These are phyloP conservation scores for Alentia gelatinosa DNA, from an alignment of 2,888 invertebrate genomes.

Conservation along the genomic window DNA sequence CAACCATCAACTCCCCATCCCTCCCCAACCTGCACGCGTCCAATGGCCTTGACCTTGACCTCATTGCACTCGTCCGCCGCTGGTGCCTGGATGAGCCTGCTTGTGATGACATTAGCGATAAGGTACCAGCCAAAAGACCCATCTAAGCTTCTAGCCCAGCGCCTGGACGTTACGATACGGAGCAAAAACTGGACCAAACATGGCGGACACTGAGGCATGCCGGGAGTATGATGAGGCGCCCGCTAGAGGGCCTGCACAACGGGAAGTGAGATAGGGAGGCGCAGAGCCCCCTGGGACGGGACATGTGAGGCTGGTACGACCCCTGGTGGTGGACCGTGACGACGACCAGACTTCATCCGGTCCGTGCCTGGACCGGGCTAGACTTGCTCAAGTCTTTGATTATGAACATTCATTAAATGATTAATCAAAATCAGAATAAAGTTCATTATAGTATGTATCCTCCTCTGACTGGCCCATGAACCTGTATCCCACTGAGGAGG, in stretches of 20 bases:
- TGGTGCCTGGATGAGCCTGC: background rate
- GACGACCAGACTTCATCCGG: background rate
- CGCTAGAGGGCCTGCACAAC: background rate
- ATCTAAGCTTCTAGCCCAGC: background rate
- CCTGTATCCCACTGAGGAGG: too few relatives aligned
- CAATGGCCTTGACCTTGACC: background rate
- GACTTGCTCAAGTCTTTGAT: too few relatives aligned
- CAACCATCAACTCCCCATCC: too few relatives aligned
- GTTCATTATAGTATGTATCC: too few relatives aligned
- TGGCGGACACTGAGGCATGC: background rate
- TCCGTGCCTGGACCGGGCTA: too few relatives aligned
- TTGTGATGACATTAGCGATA: background rate
- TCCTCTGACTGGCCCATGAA: too few relatives aligned
- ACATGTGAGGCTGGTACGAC: background rate
- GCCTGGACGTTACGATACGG: background rate
- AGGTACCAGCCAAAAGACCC: background rate
- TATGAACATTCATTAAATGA: too few relatives aligned
- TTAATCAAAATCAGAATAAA: too few relatives aligned
- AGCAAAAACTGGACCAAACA: background rate
- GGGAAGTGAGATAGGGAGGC: background rate
- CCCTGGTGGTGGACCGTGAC: background rate
- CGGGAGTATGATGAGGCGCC: background rate
- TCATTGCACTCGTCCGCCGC: background rate
- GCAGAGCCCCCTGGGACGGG: background rate
- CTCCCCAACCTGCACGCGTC: too few relatives aligned